phyloP scores from a whole-genome alignment of 2,113 vertebrate genomes.

The Pygoscelis adeliae region DNA sequence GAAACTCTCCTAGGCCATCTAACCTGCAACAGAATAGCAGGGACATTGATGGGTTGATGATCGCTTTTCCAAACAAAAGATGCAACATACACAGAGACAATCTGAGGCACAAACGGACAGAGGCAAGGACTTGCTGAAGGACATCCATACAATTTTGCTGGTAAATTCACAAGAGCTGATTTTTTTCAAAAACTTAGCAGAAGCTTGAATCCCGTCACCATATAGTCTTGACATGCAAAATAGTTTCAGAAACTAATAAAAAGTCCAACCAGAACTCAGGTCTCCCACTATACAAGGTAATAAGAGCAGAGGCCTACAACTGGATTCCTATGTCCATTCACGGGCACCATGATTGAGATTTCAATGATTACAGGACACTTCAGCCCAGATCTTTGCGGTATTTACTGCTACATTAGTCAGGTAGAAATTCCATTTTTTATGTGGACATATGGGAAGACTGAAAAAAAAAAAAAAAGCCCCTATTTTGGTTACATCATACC shows the following conservation, averaged over 20 bases:
- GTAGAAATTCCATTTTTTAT: background rate
- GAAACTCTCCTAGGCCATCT: background rate
- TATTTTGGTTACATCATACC: background rate
- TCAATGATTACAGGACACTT: background rate
- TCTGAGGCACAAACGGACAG: background rate
- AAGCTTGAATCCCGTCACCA: background rate
- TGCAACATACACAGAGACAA: no score
- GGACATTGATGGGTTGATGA: fast-evolving
- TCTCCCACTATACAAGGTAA: background rate
- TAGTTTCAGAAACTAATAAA: background rate
- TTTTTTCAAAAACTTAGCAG: background rate
- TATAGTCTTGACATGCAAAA: background rate
- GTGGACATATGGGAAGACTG: background rate
- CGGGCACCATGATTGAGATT: background rate
- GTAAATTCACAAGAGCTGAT: background rate
- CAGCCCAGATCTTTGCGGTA: background rate
- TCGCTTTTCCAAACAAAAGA: background rate
- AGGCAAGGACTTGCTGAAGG: background rate
- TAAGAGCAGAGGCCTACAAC: background rate
- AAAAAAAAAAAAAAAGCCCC: background rate
- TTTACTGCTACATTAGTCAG: background rate
- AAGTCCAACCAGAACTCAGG: background rate
- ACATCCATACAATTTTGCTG: fast-evolving
- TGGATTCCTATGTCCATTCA: background rate
- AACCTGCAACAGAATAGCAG: background rate